Conservation (phyloP, 2,113 vertebrate species). For the Otolemur garnettii region DNA sequence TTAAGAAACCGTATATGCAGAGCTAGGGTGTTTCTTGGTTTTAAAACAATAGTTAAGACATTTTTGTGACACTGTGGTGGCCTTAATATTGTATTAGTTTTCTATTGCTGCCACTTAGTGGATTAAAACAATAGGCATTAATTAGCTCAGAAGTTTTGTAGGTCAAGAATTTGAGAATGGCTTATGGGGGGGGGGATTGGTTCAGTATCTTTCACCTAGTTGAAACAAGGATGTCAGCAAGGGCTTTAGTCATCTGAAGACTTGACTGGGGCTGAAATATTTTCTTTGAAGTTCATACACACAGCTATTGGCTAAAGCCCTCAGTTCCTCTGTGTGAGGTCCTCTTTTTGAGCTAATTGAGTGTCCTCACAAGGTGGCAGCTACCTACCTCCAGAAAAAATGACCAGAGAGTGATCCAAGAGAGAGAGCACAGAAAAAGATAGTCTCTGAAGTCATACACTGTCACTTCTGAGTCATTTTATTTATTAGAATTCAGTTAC, state of each 20-base stretch:
- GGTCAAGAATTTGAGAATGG: not conserved
- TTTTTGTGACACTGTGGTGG: not conserved
- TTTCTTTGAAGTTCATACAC: not conserved
- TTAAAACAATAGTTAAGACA: not conserved
- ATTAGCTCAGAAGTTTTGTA: not conserved
- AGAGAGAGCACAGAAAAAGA: not conserved
- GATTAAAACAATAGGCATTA: conserved; percentile 10
- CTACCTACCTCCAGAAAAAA: conserved; percentile 10
- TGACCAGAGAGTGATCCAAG: not conserved
- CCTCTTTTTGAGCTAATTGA: conserved; percentile 6
- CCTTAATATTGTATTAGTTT: conserved; percentile 25
- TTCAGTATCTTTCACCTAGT: not conserved
- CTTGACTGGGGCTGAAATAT: not conserved
- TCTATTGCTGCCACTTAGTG: conserved; percentile 15
- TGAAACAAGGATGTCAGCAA: not conserved
- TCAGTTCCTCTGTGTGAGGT: not conserved
- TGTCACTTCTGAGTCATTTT: not conserved
- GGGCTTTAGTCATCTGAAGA: not conserved
- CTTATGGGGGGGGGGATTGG: not conserved
- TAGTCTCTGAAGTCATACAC: not conserved
- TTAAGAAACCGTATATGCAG: not conserved
- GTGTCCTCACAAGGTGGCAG: not conserved
- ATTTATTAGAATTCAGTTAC: not conserved
- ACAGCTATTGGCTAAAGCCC: not conserved
- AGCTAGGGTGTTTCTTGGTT: not conserved